Percentiles rank a stretch among this genome's conserved stretches.
phyloP scores from a whole-genome alignment of 1,140 invertebrate genomes.

The Pachyrhynchus sulphureomaculatus region DNA sequence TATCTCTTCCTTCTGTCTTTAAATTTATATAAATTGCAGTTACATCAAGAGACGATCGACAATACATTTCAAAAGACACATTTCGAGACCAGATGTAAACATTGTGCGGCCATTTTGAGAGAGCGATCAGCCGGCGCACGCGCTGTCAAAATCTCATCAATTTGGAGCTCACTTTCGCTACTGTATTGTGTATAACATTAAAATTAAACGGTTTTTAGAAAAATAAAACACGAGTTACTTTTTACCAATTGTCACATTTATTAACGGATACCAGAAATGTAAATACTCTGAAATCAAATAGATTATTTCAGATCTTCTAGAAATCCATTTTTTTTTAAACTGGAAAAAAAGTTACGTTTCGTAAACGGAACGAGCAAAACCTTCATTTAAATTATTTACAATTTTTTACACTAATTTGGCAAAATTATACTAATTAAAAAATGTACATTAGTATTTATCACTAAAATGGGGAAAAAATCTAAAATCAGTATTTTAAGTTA shows the following conservation, averaged over 20 bases:
- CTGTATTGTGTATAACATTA: too few relatives aligned
- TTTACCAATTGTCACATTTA: constrained; percentile 2
- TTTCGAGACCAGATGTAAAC: too few relatives aligned
- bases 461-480: background rate
- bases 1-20: too few relatives aligned
- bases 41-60: too few relatives aligned
- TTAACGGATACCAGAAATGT: constrained; percentile 4
- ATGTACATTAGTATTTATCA: background rate
- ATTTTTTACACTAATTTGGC: constrained; percentile 1
- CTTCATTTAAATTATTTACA: background rate
- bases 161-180: too few relatives aligned
- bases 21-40: too few relatives aligned
- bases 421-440: constrained; percentile 4
- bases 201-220: too few relatives aligned
- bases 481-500: constrained; percentile 3
- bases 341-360: background rate
- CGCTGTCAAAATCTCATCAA: too few relatives aligned
- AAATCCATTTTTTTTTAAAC: background rate
- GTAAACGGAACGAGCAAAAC: background rate
- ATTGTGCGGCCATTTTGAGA: too few relatives aligned
- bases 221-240: too few relatives aligned
- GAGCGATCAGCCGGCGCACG: too few relatives aligned
- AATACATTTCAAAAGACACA: too few relatives aligned
- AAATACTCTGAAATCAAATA: background rate
- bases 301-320: background rate